phyloP scores from a whole-genome alignment of 2,797 vertebrate species.

The Apogon talboti region DNA sequence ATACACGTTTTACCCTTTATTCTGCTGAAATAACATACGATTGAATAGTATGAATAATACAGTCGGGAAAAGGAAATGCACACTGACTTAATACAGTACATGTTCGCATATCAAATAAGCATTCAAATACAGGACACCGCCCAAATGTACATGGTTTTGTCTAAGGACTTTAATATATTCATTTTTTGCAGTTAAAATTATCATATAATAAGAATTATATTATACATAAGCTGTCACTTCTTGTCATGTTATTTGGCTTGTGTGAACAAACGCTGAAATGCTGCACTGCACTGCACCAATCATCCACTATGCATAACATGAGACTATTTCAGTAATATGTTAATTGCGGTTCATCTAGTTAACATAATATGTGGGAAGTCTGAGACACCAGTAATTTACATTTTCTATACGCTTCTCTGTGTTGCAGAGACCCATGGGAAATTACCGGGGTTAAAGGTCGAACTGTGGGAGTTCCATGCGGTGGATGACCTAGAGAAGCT shows the following conservation, averaged over 20 bases:
- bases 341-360: conserved; percentile 71
- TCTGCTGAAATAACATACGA: conserved; percentile 14
- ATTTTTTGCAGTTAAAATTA: background rate
- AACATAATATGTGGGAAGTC: conserved; percentile 77
- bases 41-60: background rate
- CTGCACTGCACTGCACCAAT: conserved; percentile 50
- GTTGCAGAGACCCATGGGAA: conserved; percentile 65
- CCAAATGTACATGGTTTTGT: background rate
- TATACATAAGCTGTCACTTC: background rate
- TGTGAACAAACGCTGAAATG: conserved; percentile 35
- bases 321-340: conserved; percentile 60
- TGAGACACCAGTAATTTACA: conserved; percentile 66
- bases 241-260: conserved; percentile 17
- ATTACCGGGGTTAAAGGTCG: conserved; percentile 75
- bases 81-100: background rate
- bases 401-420: conserved; percentile 63
- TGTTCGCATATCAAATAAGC: background rate
- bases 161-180: conserved; percentile 9
- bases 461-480: conserved; percentile 49
- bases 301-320: conserved; percentile 32
- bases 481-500: conserved; percentile 66
- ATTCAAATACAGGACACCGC: background rate
- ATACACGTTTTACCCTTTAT: conserved; percentile 8
- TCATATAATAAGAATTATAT: conserved; percentile 3
- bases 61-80: background rate